Evolutionary conservation across 2,888 invertebrate genomes (phyloP).

Genomic region (Polymixis flavicincta): DNA sequence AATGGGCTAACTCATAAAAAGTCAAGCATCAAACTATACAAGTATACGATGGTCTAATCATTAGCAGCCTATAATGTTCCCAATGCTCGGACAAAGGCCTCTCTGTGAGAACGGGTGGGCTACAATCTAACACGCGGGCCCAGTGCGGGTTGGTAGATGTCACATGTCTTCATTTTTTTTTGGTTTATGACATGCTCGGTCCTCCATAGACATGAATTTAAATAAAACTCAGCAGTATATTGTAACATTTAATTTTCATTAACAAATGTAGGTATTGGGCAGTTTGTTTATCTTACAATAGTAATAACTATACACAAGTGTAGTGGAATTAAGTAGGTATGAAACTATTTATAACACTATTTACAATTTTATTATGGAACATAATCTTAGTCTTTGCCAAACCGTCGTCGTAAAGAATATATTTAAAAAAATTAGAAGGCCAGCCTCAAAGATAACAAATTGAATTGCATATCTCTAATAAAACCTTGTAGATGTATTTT

Average conservation of each 20-base stretch:
- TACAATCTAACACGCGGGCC: too few species aligned
- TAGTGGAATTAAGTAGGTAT: slow-evolving; percentile 52
- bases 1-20: not conserved
- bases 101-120: too few species aligned
- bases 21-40: not conserved
- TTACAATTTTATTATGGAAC: slow-evolving; percentile 57
- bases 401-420: not conserved
- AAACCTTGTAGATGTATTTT: not conserved
- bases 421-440: not conserved
- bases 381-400: slow-evolving; percentile 11
- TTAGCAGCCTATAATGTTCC: too few species aligned
- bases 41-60: not conserved
- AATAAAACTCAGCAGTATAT: slow-evolving; percentile 30
- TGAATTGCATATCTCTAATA: not conserved
- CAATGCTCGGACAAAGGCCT: too few species aligned
- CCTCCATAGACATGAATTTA: not conserved
- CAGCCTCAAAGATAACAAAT: not conserved
- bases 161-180: too few species aligned
- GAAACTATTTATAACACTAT: slow-evolving; percentile 65
- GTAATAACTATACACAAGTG: slow-evolving; percentile 58
- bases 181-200: too few species aligned
- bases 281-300: slow-evolving; percentile 65
- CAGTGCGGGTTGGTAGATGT: too few species aligned
- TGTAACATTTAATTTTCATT: slow-evolving; percentile 67
- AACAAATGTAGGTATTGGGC: slow-evolving; percentile 65